Percentiles rank a stretch among this genome's conserved stretches.
Conservation (phyloP, 2,113 vertebrate species). For the Ceyx melanurus region DNA sequence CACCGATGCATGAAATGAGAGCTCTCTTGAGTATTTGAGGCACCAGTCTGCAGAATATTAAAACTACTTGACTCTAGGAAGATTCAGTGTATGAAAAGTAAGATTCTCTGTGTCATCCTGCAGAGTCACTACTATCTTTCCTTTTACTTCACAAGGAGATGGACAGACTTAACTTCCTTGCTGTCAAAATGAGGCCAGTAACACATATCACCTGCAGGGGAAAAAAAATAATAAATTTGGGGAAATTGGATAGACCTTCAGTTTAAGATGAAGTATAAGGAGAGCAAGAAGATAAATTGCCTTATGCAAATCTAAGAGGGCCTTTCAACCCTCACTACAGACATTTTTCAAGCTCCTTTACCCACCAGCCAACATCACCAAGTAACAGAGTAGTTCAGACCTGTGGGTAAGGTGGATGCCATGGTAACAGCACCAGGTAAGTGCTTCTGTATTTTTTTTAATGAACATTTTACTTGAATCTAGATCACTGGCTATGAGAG, state of each 20-base stretch:
- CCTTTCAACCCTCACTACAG: not conserved
- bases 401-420: not conserved
- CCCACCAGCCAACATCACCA: not conserved
- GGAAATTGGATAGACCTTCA: not conserved
- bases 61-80: not conserved
- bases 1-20: not conserved
- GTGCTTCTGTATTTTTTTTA: not conserved
- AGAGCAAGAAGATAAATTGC: not conserved
- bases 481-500: not conserved
- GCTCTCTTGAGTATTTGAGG: not conserved
- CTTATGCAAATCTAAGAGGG: conserved; percentile 1
- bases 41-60: not conserved
- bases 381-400: not conserved
- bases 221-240: not conserved
- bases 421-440: not conserved
- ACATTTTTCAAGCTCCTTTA: conserved; percentile 17
- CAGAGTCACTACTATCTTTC: not conserved
- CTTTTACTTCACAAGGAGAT: not conserved
- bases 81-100: not conserved
- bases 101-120: not conserved
- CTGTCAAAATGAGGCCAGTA: not conserved
- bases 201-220: not conserved
- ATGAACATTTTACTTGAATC: not conserved
- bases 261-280: not conserved
- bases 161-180: not conserved